Evolutionary conservation across 1,140 invertebrate species (phyloP).

Genomic region (Coelopa frigida): DNA sequence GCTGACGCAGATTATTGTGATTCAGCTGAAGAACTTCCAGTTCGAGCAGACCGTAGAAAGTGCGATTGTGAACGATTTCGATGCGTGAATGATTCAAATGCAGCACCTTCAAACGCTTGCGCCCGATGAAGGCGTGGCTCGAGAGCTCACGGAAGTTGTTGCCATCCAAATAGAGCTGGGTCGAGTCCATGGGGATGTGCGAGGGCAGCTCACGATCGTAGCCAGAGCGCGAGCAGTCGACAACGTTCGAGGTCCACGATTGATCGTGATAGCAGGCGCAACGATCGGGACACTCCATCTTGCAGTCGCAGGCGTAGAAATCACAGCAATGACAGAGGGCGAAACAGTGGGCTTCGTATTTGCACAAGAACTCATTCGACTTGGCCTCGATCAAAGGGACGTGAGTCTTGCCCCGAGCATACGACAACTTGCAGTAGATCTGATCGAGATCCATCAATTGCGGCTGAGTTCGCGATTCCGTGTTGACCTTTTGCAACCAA

Average conservation of each 20-base stretch:
- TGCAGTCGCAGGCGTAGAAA: constrained; percentile 89
- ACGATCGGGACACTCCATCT: constrained; percentile 87
- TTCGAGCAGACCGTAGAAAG: constrained; percentile 79
- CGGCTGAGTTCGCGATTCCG: constrained; percentile 73
- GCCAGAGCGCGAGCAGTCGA: constrained; percentile 73
- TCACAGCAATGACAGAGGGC: constrained; percentile 88
- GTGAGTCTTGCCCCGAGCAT: constrained; percentile 70
- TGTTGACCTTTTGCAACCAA: constrained; percentile 69
- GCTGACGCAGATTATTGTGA: constrained; percentile 63
- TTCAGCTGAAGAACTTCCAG: constrained; percentile 75
- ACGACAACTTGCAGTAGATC: constrained; percentile 80
- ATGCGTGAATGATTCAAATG: constrained; percentile 81
- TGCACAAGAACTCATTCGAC: constrained; percentile 82
- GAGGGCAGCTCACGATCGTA: constrained; percentile 67
- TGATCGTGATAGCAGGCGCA: constrained; percentile 90
- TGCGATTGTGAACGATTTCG: constrained; percentile 78
- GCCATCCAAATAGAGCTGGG: constrained; percentile 81
- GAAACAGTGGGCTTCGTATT: constrained; percentile 85
- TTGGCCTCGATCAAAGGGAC: constrained; percentile 76
- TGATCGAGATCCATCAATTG: constrained; percentile 79
- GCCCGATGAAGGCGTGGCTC: constrained; percentile 84
- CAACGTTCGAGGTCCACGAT: constrained; percentile 85
- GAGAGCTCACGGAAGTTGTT: constrained; percentile 69
- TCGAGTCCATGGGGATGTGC: constrained; percentile 87
- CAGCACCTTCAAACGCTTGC: constrained; percentile 74